Evolutionary conservation across 2,888 invertebrate species (phyloP).

Genomic region (Dicyrtomina minuta): DNA sequence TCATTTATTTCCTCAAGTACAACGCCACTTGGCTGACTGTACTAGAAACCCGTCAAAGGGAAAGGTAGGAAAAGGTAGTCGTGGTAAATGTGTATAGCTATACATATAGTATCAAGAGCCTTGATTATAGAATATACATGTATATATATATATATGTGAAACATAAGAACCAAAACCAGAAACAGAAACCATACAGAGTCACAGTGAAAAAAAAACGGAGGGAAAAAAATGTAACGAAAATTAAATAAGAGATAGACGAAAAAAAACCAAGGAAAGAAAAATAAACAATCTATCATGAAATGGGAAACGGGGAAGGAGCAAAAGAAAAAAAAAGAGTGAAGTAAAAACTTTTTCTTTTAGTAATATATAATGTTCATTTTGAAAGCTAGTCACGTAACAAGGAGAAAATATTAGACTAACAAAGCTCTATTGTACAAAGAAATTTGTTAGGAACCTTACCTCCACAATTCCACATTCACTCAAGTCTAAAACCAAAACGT

Average conservation of each 20-base stretch:
- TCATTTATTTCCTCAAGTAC: too few relatives aligned
- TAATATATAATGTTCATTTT: conserved; percentile 12
- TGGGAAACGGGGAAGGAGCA: background rate
- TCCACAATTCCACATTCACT: background rate
- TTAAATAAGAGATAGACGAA: background rate
- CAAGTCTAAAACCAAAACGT: too few relatives aligned
- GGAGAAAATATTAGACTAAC: conserved; percentile 20
- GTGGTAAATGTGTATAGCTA: too few relatives aligned
- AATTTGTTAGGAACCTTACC: background rate
- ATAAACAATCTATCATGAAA: conserved; percentile 1
- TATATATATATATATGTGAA: too few relatives aligned
- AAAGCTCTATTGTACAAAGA: conserved; percentile 13
- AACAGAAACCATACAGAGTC: too few relatives aligned
- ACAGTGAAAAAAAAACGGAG: too few relatives aligned
- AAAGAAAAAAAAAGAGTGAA: background rate
- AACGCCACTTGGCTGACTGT: too few relatives aligned
- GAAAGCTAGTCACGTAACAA: conserved; percentile 19
- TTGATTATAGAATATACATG: too few relatives aligned
- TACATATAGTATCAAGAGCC: too few relatives aligned
- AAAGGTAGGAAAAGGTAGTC: too few relatives aligned
- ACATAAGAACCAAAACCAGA: too few relatives aligned
- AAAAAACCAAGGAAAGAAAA: background rate
- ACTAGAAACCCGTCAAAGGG: too few relatives aligned
- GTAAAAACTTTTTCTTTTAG: conserved; percentile 8
- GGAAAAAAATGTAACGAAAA: background rate